These are phyloP conservation scores for Gadus macrocephalus DNA, from an alignment of 2,113 vertebrate genomes.

Conservation along the genomic window DNA sequence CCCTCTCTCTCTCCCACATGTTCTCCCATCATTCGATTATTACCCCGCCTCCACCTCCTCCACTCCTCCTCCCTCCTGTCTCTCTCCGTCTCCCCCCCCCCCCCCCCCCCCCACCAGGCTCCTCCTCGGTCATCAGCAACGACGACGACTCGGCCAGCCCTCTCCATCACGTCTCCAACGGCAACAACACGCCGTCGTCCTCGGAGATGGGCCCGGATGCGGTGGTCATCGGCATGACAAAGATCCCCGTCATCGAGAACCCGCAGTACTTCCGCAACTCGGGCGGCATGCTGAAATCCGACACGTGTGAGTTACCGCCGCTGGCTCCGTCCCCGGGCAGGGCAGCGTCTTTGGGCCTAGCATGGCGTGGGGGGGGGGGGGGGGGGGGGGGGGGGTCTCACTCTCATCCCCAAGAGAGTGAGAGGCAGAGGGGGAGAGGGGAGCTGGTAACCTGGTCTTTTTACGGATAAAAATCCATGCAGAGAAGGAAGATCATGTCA, in stretches of 20 bases:
- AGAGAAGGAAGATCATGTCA: constrained; percentile 25
- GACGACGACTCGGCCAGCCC: constrained; percentile 98
- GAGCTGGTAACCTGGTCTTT: constrained; percentile 37
- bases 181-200: constrained; percentile 96
- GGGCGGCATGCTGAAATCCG: constrained; percentile 90
- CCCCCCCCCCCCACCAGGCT: constrained; percentile 71
- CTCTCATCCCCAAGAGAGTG: too few relatives aligned
- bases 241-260: constrained; percentile 99
- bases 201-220: constrained; percentile 95
- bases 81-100: neutral
- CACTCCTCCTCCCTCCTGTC: neutral
- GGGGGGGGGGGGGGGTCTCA: too few relatives aligned
- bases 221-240: constrained; percentile 98
- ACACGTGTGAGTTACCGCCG: constrained; percentile 89
- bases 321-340: neutral
- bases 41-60: neutral
- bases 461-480: constrained; percentile 64
- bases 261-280: constrained; percentile 98
- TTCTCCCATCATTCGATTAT: neutral
- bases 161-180: constrained; percentile 98
- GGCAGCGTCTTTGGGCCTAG: too few relatives aligned
- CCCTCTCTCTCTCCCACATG: neutral
- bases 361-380: too few relatives aligned
- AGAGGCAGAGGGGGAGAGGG: too few relatives aligned
- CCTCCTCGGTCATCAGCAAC: constrained; percentile 98